These are phyloP conservation scores for Lepilemur septentrionalis DNA, from an alignment of 2,797 vertebrate genomes.

Conservation along the genomic window DNA sequence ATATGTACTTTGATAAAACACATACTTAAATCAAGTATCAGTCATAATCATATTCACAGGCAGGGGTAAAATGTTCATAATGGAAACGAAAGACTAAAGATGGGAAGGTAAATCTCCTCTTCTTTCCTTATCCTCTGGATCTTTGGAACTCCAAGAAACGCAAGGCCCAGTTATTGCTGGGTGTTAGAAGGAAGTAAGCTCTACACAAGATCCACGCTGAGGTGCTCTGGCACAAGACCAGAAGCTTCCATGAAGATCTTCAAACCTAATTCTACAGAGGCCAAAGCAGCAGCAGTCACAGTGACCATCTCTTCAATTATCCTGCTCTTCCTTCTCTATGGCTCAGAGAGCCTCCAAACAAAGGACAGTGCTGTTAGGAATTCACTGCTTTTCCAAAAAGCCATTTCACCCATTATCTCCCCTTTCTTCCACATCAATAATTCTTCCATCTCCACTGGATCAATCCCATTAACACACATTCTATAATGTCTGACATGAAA, in stretches of 20 bases:
- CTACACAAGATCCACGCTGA: not conserved
- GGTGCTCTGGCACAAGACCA: not conserved
- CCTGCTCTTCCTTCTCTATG: constrained; percentile 6
- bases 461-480: not conserved
- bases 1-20: constrained; percentile 30
- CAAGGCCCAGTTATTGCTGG: not conserved
- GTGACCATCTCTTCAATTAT: not conserved
- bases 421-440: not conserved
- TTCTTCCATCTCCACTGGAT: not conserved
- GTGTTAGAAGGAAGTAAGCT: not conserved
- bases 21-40: constrained; percentile 34
- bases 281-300: not conserved
- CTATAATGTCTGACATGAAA: constrained; percentile 13
- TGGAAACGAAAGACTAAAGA: constrained; percentile 16
- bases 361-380: constrained; percentile 66
- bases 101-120: not conserved
- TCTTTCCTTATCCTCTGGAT: not conserved
- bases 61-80: not conserved
- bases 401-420: constrained; percentile 24
- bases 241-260: constrained; percentile 5
- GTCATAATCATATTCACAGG: constrained; percentile 9
- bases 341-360: constrained; percentile 51
- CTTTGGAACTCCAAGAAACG: constrained; percentile 26
- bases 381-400: constrained; percentile 60
- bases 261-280: constrained; percentile 28